phyloP scores from a whole-genome alignment of 64 coral and sea anemone genomes.

The Hydrozoanthus tunicans region DNA sequence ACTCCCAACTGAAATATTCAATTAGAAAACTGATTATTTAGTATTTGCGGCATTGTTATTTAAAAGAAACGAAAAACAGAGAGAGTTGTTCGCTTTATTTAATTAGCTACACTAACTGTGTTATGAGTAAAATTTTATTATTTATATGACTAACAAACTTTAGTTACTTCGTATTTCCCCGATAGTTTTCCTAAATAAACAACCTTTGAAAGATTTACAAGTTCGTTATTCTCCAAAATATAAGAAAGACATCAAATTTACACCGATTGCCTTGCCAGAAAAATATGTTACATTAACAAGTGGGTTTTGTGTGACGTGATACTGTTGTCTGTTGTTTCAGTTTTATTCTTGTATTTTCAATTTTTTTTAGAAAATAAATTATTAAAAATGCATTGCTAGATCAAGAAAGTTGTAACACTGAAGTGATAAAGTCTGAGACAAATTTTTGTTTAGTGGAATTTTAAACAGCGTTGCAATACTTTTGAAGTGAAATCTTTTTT shows the following conservation, averaged over 20 bases:
- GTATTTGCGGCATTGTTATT: slow-evolving; percentile 18
- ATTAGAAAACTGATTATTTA: slow-evolving; percentile 33
- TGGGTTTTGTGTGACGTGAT: neutral
- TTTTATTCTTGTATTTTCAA: neutral
- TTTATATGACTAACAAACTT: neutral
- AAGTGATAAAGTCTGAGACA: no score
- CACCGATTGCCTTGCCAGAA: no score
- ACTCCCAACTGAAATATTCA: neutral
- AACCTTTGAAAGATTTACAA: no score
- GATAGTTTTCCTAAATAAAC: neutral
- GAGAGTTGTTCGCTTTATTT: neutral
- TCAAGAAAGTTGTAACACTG: neutral
- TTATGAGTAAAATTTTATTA: slow-evolving; percentile 8
- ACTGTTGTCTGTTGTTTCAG: neutral
- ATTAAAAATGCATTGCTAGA: neutral
- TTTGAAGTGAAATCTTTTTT: no score
- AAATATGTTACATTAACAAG: neutral
- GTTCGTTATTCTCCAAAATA: neutral
- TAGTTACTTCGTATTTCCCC: neutral
- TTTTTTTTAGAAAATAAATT: neutral
- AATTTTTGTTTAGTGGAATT: no score
- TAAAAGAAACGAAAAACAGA: neutral
- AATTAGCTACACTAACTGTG: slow-evolving; percentile 10
- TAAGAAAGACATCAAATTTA: no score
- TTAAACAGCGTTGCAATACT: no score